Evolutionary conservation across 2,113 vertebrate genomes (phyloP).

Genomic region (Rissa tridactyla): DNA sequence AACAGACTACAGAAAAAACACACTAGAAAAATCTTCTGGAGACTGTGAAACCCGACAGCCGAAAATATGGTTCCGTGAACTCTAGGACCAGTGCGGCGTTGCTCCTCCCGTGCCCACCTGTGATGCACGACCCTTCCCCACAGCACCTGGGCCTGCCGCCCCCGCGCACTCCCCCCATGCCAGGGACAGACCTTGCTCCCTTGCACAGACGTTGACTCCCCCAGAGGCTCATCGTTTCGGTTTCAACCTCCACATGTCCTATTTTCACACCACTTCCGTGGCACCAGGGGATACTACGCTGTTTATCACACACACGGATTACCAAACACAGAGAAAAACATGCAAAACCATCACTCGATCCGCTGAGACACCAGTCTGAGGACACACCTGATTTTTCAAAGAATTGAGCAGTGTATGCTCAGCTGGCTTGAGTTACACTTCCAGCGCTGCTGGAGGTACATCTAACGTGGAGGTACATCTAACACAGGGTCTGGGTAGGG

Average conservation of each 20-base stretch:
- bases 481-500: not conserved
- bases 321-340: not conserved
- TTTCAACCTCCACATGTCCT: not conserved
- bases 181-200: not conserved
- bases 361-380: not conserved
- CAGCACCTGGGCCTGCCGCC: fast-evolving
- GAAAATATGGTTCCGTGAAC: fast-evolving
- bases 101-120: not conserved
- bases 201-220: no score
- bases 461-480: not conserved
- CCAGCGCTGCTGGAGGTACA: not conserved
- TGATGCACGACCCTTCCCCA: fast-evolving
- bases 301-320: fast-evolving
- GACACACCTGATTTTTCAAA: not conserved
- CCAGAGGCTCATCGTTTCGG: not conserved
- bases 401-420: not conserved
- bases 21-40: fast-evolving
- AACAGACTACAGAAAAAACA: not conserved
- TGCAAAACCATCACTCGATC: fast-evolving
- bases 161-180: fast-evolving
- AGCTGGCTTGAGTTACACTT: not conserved
- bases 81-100: fast-evolving
- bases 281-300: not conserved
- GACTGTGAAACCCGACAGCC: not conserved
- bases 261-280: not conserved